phyloP scores from a whole-genome alignment of 2,113 vertebrate species.

The Lampris megalopsis region DNA sequence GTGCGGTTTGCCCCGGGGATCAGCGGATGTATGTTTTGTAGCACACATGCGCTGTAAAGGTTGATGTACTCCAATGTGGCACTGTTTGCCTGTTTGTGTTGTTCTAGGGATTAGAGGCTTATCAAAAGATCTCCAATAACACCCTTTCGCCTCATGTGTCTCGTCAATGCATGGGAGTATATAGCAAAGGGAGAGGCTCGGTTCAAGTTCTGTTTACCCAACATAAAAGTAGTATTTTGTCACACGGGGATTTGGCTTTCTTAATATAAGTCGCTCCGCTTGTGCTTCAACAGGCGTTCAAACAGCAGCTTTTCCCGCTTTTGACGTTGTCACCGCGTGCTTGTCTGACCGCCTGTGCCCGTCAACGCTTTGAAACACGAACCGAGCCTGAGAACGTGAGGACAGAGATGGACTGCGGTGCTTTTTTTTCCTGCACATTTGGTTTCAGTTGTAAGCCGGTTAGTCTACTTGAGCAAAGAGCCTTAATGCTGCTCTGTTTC shows the following conservation, averaged over 20 bases:
- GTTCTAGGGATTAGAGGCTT: slow-evolving; percentile 5
- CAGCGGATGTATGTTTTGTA: slow-evolving; percentile 7
- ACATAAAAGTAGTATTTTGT: slow-evolving; percentile 7
- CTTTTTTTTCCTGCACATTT: slow-evolving; percentile 56
- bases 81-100: slow-evolving; percentile 17
- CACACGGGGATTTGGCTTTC: neutral
- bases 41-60: slow-evolving; percentile 12
- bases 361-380: slow-evolving; percentile 53
- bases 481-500: slow-evolving; percentile 20
- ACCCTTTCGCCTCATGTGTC: slow-evolving; percentile 26
- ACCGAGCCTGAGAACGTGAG: slow-evolving; percentile 26
- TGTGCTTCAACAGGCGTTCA: neutral
- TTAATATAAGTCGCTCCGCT: neutral
- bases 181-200: neutral
- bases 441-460: slow-evolving; percentile 24
- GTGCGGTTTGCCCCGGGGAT: neutral
- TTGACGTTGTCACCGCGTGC: neutral
- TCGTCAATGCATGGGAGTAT: neutral
- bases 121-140: slow-evolving; percentile 11
- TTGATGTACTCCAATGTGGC: neutral
- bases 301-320: slow-evolving; percentile 18
- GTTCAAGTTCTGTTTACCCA: neutral
- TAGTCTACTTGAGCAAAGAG: slow-evolving; percentile 28
- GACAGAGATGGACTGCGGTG: slow-evolving; percentile 6
- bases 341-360: slow-evolving; percentile 31